Conservation (phyloP, 2,797 vertebrate genomes). For the Labroides dimidiatus region DNA sequence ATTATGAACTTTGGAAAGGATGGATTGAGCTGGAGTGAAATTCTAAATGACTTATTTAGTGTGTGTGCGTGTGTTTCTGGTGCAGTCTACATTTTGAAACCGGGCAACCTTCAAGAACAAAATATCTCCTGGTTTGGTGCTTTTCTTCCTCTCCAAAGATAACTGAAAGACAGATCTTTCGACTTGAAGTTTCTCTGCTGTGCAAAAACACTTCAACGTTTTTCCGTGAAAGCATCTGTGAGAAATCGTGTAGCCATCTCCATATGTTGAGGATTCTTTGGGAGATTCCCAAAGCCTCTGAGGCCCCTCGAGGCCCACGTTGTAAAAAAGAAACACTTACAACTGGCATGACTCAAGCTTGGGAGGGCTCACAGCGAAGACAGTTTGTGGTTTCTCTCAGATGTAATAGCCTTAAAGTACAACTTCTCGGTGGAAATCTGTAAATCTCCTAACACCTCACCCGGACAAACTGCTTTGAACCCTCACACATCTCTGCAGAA, state of each 20-base stretch:
- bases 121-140: constrained; percentile 28
- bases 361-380: constrained; percentile 49
- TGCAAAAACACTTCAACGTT: no score
- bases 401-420: neutral
- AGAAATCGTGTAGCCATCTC: constrained; percentile 39
- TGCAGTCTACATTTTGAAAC: constrained; percentile 49
- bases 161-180: constrained; percentile 49
- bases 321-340: constrained; percentile 61
- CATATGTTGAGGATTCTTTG: constrained; percentile 16
- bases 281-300: constrained; percentile 30
- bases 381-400: constrained; percentile 32
- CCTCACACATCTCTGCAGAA: no score
- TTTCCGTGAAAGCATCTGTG: constrained; percentile 25
- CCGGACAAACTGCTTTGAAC: neutral
- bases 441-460: neutral
- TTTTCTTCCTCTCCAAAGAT: constrained; percentile 1
- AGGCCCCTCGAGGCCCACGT: constrained; percentile 37
- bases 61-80: constrained; percentile 32
- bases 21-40: constrained; percentile 29
- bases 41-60: no score
- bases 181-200: constrained; percentile 1
- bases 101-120: constrained; percentile 50
- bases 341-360: constrained; percentile 55
- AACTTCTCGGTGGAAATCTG: neutral
- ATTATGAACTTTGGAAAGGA: constrained; percentile 73